These are phyloP conservation scores for Trissoscelio sp. DNA, from an alignment of 2,888 invertebrate genomes.

Conservation along the genomic window DNA sequence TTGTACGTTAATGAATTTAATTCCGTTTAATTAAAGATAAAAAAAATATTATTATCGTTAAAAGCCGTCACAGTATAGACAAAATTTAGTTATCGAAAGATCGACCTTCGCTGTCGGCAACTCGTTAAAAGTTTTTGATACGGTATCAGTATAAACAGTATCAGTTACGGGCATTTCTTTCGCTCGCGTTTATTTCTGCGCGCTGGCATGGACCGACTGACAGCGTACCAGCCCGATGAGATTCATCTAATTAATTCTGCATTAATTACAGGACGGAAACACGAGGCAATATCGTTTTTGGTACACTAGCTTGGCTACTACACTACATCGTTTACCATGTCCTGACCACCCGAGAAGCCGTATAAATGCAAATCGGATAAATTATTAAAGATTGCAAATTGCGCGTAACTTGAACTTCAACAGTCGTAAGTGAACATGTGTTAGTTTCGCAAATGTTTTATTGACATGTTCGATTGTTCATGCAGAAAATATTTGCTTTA, in stretches of 20 bases:
- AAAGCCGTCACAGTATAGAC: not conserved
- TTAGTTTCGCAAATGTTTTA: conserved; percentile 44
- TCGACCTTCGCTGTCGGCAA: conserved; percentile 30
- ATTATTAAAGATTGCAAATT: conserved; percentile 64
- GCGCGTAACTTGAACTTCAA: conserved; percentile 44
- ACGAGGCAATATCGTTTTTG: conserved; percentile 64
- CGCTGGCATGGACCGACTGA: conserved; percentile 4
- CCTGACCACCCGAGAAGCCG: conserved; percentile 61
- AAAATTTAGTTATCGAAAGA: conserved; percentile 29
- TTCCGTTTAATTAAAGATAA: not conserved
- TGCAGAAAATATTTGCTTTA: too few species aligned
- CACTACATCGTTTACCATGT: conserved; percentile 62
- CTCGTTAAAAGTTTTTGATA: conserved; percentile 37
- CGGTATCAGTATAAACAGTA: conserved; percentile 18
- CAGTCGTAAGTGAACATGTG: conserved; percentile 51
- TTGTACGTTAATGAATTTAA: conserved; percentile 8
- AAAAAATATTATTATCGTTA: not conserved
- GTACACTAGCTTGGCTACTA: conserved; percentile 56
- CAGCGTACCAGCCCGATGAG: conserved; percentile 38
- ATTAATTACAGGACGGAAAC: conserved; percentile 67
- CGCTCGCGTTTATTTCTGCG: conserved; percentile 12
- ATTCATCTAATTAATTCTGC: conserved; percentile 67
- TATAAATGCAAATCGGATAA: conserved; percentile 66
- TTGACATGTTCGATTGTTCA: too few species aligned
- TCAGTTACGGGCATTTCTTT: conserved; percentile 36